These are phyloP conservation scores for Diabrotica virgifera DNA, from an alignment of 1,140 invertebrate genomes.

Conservation along the genomic window DNA sequence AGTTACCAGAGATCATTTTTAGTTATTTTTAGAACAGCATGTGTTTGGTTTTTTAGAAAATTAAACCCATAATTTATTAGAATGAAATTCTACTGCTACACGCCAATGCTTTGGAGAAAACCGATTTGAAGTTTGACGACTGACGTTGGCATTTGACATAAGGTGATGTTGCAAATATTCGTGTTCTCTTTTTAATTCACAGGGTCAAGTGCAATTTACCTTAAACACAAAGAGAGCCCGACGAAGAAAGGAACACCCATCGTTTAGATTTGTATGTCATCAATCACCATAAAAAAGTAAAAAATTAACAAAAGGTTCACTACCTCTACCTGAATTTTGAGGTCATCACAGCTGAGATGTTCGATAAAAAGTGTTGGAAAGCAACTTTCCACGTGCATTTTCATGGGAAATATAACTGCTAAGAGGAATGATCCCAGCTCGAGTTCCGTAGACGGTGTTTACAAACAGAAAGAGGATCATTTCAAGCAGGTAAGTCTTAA, in stretches of 20 bases:
- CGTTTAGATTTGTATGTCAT: neutral
- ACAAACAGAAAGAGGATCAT: conserved; percentile 30
- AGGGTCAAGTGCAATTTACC: neutral
- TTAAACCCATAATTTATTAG: too few species aligned
- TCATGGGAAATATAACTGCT: conserved; percentile 39
- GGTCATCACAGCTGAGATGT: conserved; percentile 38
- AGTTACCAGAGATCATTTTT: too few species aligned
- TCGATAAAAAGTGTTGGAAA: conserved; percentile 20
- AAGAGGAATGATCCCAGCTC: conserved; percentile 22
- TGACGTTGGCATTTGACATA: neutral
- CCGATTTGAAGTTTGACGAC: too few species aligned
- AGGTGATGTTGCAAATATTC: too few species aligned
- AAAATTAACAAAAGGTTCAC: conserved; percentile 36
- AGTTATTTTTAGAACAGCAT: too few species aligned
- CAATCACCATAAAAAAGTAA: conserved; percentile 14
- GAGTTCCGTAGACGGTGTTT: conserved; percentile 30
- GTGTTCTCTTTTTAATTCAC: neutral
- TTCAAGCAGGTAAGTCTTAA: conserved; percentile 35
- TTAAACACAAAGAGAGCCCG: neutral
- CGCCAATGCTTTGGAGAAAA: too few species aligned
- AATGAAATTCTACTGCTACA: too few species aligned
- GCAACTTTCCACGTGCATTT: conserved; percentile 23
- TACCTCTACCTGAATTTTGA: conserved; percentile 29
- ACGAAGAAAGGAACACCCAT: neutral
- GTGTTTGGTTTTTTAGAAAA: too few species aligned